Percentiles rank a stretch among this genome's conserved stretches.
phyloP scores from a whole-genome alignment of 2,113 vertebrate species.

The Ciconia boyciana region DNA sequence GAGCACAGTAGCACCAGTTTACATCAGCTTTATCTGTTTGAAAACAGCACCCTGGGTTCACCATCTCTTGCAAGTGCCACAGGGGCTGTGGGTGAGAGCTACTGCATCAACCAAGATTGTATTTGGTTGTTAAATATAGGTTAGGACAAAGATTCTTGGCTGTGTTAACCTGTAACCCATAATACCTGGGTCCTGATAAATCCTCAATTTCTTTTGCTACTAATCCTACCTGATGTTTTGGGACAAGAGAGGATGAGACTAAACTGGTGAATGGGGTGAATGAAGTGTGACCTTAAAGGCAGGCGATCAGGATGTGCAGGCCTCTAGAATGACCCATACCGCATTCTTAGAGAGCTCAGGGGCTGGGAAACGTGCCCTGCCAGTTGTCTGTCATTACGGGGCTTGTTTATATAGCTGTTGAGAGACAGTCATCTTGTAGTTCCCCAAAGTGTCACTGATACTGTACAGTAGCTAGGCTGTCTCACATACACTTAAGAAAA shows the following conservation, averaged over 20 bases:
- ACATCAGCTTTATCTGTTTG: neutral
- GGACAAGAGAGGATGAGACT: neutral
- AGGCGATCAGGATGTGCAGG: neutral
- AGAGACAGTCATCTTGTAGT: neutral
- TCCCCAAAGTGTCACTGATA: neutral
- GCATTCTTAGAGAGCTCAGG: neutral
- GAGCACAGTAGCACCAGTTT: neutral
- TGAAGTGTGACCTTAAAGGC: neutral
- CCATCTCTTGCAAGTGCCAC: neutral
- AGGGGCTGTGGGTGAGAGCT: neutral
- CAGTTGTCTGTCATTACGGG: neutral
- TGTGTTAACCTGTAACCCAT: neutral
- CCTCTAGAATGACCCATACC: neutral
- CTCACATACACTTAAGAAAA: neutral
- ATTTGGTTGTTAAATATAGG: neutral
- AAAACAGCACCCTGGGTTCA: neutral
- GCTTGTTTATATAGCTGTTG: neutral
- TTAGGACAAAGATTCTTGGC: neutral
- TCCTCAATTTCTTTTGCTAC: neutral
- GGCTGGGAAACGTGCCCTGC: neutral
- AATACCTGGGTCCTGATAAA: neutral
- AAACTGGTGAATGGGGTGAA: neutral
- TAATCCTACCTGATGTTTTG: neutral
- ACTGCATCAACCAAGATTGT: neutral
- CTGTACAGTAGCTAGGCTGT: neutral